A percentile compares a stretch with the other conserved stretches of the same genome.
Conservation (phyloP, 2,113 vertebrate genomes). For the Pelodiscus sinensis region DNA sequence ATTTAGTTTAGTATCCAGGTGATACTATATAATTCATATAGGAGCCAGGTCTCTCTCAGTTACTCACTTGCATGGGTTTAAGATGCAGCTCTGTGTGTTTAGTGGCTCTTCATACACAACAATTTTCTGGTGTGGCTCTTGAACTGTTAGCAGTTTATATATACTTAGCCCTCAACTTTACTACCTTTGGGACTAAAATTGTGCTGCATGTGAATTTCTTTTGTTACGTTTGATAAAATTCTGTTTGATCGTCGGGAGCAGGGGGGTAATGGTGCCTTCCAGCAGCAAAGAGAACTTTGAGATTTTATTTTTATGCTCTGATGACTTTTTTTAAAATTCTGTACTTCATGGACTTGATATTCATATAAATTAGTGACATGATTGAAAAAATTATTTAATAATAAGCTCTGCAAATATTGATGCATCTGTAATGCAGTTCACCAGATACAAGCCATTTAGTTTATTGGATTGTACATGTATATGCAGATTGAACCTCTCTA, state of each 20-base stretch:
- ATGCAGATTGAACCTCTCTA: no score
- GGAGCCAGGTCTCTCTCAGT: not conserved
- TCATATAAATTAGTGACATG: not conserved
- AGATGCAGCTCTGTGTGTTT: rapidly evolving
- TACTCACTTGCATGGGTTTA: not conserved
- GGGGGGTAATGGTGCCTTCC: not conserved
- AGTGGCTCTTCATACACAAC: rapidly evolving
- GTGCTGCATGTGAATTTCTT: not conserved
- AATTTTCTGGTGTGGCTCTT: not conserved
- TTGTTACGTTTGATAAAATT: not conserved
- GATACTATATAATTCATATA: rapidly evolving
- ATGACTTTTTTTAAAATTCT: not conserved
- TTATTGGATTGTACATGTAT: not conserved
- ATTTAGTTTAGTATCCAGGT: rapidly evolving
- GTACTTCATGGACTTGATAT: not conserved
- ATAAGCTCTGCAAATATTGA: not conserved
- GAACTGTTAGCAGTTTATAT: not conserved
- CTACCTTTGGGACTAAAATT: not conserved
- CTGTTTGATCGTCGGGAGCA: rapidly evolving
- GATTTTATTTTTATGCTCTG: not conserved
- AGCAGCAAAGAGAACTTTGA: not conserved
- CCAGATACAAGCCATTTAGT: not conserved
- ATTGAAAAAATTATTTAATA: not conserved
- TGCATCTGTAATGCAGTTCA: not conserved
- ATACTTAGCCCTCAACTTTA: not conserved